Conservation (phyloP, 2,888 invertebrate species). For the Leptopterna dolabrata region DNA sequence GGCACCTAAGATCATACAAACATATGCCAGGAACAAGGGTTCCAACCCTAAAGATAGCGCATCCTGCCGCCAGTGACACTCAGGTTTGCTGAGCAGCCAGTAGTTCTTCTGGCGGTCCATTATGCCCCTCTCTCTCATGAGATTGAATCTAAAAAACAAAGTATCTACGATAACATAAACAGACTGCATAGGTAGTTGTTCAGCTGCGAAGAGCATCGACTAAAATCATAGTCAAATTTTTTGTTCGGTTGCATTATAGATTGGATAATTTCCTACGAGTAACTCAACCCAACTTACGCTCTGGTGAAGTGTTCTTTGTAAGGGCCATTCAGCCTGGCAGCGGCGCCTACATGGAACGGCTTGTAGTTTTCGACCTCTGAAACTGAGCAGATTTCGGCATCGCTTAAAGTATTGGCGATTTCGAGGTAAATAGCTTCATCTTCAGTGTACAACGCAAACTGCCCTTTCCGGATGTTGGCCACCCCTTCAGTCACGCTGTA, state of each 20-base stretch:
- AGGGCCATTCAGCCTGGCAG: constrained; percentile 59
- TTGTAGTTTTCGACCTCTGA: constrained; percentile 59
- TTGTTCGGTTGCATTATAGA: background rate
- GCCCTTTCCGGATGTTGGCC: constrained; percentile 55
- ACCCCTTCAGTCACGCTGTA: constrained; percentile 57
- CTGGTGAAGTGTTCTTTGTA: constrained; percentile 60
- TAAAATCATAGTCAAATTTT: too few species aligned
- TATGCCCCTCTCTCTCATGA: constrained; percentile 61
- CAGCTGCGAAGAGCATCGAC: too few species aligned
- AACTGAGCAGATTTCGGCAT: constrained; percentile 59
- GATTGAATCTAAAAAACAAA: constrained; percentile 53
- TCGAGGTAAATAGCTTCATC: constrained; percentile 59
- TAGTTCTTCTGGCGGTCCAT: constrained; percentile 56
- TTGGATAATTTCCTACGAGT: background rate
- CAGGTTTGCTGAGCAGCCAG: constrained; percentile 60
- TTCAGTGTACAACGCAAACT: constrained; percentile 60
- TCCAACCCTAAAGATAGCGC: constrained; percentile 58
- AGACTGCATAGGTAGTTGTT: too few species aligned
- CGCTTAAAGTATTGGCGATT: constrained; percentile 57
- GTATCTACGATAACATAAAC: too few species aligned
- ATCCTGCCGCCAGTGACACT: constrained; percentile 59
- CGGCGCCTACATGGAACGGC: constrained; percentile 58
- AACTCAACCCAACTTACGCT: constrained; percentile 54
- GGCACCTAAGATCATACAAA: constrained; percentile 54
- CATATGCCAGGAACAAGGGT: constrained; percentile 59